Evolutionary conservation across 1,140 invertebrate genomes (phyloP), one percentile per base, ranked within the genome.

Genomic region (Bathynomus jamesi): DNA sequence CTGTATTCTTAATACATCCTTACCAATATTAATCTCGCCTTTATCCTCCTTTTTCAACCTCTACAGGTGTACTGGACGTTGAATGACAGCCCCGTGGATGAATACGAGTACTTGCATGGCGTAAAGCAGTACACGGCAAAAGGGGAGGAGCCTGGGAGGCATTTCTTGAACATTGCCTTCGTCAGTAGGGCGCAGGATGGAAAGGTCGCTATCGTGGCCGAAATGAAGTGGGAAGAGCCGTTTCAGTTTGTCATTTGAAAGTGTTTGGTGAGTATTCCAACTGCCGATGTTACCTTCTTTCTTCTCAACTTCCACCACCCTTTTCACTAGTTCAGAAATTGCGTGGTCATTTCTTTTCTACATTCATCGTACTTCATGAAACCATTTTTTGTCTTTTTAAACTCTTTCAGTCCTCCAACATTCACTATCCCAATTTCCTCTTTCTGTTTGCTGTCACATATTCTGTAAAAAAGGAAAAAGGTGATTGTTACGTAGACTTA

Each of bases 171-270:
- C 21, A 40, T 76, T 25, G 69, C 75, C 40, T 65, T 66, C 5
- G 72, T 72, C 1, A 69, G 69, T 1, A 67, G 63, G 30, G 67
- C 72, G 77, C 84, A 87, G 62, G 82, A 84, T 32, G 91, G 91
- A 46, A 86, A 86, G 69, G 85, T 91, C 68, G 87, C 88, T 30
- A 90, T 89, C 76, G 83, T 89, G 24, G 90, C 90, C 4, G 90
- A 91, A 92, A 91, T 78, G 83, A 87, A 75, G 86, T 84, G 30
- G 91, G 90, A 61, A 89, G 88, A 81, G 87, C 89, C 0, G 85
- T 85, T 62, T 90, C 88, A 76, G 83, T 83, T 25, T 88, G 88
- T 25, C 83, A 82, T 63, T 79, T 91, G 4, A 82, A 83, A 66
- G 83, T 90, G 63, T 65, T 79, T 68, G 83, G 85, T 86, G 61